A percentile compares a stretch with the other conserved stretches of the same genome.
Evolutionary conservation across 2,797 vertebrate genomes (phyloP).

Genomic region (Eidolon dupreanum): DNA sequence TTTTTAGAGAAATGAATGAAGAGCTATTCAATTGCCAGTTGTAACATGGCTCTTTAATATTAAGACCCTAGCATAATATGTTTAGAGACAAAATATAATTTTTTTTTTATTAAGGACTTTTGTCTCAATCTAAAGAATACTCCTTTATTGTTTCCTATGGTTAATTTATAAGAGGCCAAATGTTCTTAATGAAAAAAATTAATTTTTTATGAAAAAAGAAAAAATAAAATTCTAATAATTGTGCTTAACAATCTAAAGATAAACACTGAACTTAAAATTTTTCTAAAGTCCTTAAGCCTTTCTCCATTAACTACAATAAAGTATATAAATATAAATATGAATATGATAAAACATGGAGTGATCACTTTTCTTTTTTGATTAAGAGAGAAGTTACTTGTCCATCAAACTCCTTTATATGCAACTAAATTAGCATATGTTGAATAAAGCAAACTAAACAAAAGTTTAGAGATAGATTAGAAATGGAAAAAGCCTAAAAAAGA

Average conservation of each 20-base stretch:
- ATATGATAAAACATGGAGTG: background rate
- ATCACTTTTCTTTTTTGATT: constrained; percentile 13
- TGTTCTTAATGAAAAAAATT: constrained; percentile 40
- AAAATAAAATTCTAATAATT: constrained; percentile 41
- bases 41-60: constrained; percentile 47
- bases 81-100: constrained; percentile 16
- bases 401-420: background rate
- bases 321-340: background rate
- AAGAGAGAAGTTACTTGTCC: background rate
- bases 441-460: constrained; percentile 24
- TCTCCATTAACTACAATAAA: background rate
- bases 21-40: constrained; percentile 44
- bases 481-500: constrained; percentile 29
- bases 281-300: constrained; percentile 5
- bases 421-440: background rate
- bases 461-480: background rate
- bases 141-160: constrained; percentile 43
- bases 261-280: constrained; percentile 24
- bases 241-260: constrained; percentile 18
- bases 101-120: constrained; percentile 55
- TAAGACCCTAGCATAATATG: background rate
- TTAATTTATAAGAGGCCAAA: constrained; percentile 60
- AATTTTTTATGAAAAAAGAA: constrained; percentile 23
- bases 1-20: constrained; percentile 54
- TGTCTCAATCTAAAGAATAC: background rate